phyloP scores from a whole-genome alignment of 2,888 invertebrate genomes.

The Tetheella fluctuosa region DNA sequence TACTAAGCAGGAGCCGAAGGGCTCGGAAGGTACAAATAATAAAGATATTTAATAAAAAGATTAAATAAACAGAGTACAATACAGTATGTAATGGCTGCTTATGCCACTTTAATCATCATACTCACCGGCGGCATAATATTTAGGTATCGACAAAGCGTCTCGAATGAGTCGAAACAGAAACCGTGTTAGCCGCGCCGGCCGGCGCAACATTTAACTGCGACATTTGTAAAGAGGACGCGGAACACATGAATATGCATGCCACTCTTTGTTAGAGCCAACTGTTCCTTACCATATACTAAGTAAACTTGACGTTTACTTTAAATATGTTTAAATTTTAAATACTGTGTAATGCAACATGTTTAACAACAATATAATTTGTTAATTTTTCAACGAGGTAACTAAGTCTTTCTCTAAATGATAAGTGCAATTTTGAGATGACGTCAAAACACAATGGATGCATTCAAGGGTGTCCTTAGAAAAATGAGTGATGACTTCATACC shows the following conservation, averaged over 20 bases:
- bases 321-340: conserved; percentile 10
- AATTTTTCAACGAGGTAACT: not conserved
- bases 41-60: not conserved
- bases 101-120: conserved; percentile 5
- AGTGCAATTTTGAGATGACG: conserved; percentile 3
- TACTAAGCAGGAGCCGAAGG: not conserved
- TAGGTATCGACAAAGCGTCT: conserved; percentile 52
- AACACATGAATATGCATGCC: conserved; percentile 72
- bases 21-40: not conserved
- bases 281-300: conserved; percentile 43
- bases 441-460: not conserved
- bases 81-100: not conserved
- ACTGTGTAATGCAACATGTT: not conserved
- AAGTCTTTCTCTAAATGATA: not conserved
- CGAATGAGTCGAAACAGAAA: conserved; percentile 45
- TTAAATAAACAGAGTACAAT: not conserved
- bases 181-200: conserved; percentile 30
- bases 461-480: too few relatives aligned
- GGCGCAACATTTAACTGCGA: conserved; percentile 25
- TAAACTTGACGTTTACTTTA: conserved; percentile 47
- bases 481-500: too few relatives aligned
- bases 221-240: conserved; percentile 26
- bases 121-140: conserved; percentile 16
- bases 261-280: conserved; percentile 65
- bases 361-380: not conserved